These are phyloP conservation scores for Acleris laterana DNA, from an alignment of 2,888 invertebrate species.

Conservation along the genomic window DNA sequence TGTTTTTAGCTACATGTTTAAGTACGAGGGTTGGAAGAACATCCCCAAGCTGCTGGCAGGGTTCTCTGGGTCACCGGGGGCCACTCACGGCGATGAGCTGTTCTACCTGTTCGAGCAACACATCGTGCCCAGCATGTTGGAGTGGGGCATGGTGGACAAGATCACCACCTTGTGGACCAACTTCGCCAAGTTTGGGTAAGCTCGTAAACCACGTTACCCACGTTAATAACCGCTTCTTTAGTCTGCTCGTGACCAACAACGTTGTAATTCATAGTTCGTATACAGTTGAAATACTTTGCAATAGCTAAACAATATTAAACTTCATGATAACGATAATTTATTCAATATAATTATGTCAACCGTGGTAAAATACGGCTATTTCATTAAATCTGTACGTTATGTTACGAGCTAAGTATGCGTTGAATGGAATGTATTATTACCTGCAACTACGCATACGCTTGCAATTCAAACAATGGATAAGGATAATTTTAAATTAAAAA, in stretches of 20 bases:
- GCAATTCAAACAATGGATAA: too few relatives aligned
- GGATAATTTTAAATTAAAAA: too few relatives aligned
- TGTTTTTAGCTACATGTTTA: conserved; percentile 63
- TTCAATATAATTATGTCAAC: too few relatives aligned
- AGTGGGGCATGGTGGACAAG: conserved; percentile 42
- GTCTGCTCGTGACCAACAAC: neutral
- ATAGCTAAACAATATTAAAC: too few relatives aligned
- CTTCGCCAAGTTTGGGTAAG: conserved; percentile 38
- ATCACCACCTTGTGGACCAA: conserved; percentile 41
- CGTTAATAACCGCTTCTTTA: neutral
- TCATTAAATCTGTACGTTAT: too few relatives aligned
- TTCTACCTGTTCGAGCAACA: conserved; percentile 68
- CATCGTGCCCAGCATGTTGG: conserved; percentile 52
- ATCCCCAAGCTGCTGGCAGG: conserved; percentile 50
- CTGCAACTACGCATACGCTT: too few relatives aligned
- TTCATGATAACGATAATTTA: neutral
- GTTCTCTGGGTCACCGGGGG: conserved; percentile 51
- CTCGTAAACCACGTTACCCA: neutral
- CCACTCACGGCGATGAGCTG: conserved; percentile 69
- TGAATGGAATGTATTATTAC: too few relatives aligned
- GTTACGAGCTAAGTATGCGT: too few relatives aligned
- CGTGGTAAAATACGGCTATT: too few relatives aligned
- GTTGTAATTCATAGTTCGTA: too few relatives aligned
- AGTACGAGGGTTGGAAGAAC: conserved; percentile 61
- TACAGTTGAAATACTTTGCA: too few relatives aligned